Evolutionary conservation across 2,113 vertebrate genomes (phyloP), one percentile per base, ranked within the genome.

Genomic region (Campylomormyrus tamandua): DNA sequence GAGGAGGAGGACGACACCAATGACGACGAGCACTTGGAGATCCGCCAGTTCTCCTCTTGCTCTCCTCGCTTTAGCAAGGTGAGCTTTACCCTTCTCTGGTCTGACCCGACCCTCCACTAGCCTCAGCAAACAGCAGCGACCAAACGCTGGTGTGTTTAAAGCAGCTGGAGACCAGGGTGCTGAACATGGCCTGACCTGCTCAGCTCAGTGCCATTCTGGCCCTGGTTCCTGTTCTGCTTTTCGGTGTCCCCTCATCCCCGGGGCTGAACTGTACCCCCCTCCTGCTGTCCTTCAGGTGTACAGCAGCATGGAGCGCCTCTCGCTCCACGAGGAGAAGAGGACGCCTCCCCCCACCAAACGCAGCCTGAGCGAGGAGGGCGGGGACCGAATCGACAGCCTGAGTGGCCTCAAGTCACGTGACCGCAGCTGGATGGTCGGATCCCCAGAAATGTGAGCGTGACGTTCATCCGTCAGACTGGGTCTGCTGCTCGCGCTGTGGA

Each of bases 21-120:
- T 84, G 98, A 99, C 66, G 98, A 99, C 0, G 97, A 98, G 89
- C 97, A 96, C 0, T 95, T 99, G 58, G 98, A 99, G 95, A 97
- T 99, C 21, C 95, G 97, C 8, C 98, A 99, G 94, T 99, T 99
- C 92, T 99, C 98, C 2, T 99, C 98, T 1, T 99, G 98, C 92
- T 99, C 98, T 0, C 98, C 98, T 0, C 96, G 98, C 62, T 99
- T 99, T 94, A 99, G 96, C 95, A 99, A 99, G 97, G 98, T 99
- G 92, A 90, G 91, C 50, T 48, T 7, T 31, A 0, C 0, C 0
- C 84, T 88, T 80, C 53, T 21, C 27, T 89, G 27, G 13, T 24
- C 46, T 3, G 66, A 39, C 70, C 5, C 1, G 10, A 39, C n/a
- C 58, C 7, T 66, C n/a, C 62, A 13, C 62, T 11, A 77, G 15